Conservation (phyloP, 2,797 vertebrate species). For the Microchirus variegatus region DNA sequence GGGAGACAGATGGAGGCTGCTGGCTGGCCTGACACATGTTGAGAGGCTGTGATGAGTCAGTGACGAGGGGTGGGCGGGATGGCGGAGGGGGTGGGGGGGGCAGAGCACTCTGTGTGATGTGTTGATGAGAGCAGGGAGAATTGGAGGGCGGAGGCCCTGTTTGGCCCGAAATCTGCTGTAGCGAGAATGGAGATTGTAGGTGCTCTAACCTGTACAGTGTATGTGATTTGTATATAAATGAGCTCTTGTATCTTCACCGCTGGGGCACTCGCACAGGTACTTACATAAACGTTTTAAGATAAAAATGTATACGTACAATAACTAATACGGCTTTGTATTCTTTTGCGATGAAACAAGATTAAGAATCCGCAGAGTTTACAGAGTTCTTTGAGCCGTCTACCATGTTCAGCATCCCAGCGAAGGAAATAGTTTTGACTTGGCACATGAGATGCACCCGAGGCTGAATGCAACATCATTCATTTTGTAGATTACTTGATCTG, state of each 20-base stretch:
- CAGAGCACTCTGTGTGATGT: conserved; percentile 74
- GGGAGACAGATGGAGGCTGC: conserved; percentile 80
- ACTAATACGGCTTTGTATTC: not conserved
- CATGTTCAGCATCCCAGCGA: too few relatives aligned
- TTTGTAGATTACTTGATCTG: too few relatives aligned
- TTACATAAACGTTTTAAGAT: too few relatives aligned
- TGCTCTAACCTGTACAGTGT: conserved; percentile 26
- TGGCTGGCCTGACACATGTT: conserved; percentile 79
- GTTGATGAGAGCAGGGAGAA: conserved; percentile 63
- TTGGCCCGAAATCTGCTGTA: conserved; percentile 25
- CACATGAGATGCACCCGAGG: not conserved
- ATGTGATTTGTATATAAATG: conserved; percentile 8
- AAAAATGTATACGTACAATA: too few relatives aligned
- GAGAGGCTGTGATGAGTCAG: conserved; percentile 82
- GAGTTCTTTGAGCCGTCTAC: too few relatives aligned
- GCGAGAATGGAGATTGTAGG: not conserved
- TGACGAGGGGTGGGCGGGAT: conserved; percentile 57
- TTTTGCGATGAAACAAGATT: not conserved
- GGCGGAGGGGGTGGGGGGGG: conserved; percentile 42
- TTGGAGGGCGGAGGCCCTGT: conserved; percentile 39
- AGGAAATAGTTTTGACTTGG: too few relatives aligned
- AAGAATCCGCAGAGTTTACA: not conserved
- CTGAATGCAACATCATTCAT: not conserved
- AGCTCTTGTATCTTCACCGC: not conserved
- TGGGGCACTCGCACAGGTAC: not conserved